Evolutionary conservation across 2,888 invertebrate species (phyloP).

Genomic region (Calameuta idolon): DNA sequence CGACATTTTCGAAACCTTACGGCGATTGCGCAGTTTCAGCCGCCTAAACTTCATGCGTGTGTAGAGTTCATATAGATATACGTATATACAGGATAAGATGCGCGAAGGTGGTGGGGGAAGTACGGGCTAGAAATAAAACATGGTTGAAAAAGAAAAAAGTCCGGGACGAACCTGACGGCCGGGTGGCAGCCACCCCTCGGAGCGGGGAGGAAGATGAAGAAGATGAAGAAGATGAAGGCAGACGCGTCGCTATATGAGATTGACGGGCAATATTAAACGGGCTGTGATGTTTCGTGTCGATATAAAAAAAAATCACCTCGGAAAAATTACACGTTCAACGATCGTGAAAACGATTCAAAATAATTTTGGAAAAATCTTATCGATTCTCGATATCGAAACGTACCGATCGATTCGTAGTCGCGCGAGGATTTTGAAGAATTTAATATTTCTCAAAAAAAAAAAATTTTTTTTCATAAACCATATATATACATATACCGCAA

Average conservation of each 20-base stretch:
- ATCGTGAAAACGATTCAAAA: too few relatives aligned
- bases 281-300: conserved; percentile 38
- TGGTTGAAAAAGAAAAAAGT: background rate
- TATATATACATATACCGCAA: too few relatives aligned
- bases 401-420: too few relatives aligned
- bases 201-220: background rate
- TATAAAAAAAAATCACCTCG: conserved; percentile 29
- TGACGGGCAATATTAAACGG: conserved; percentile 46
- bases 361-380: too few relatives aligned
- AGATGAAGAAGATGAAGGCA: conserved; percentile 18
- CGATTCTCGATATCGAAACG: too few relatives aligned
- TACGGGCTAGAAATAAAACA: background rate
- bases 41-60: too few relatives aligned
- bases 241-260: conserved; percentile 26
- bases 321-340: conserved; percentile 30
- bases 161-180: background rate
- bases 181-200: background rate
- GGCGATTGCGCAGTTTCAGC: too few relatives aligned
- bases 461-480: too few relatives aligned
- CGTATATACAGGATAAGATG: background rate
- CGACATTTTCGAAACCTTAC: too few relatives aligned
- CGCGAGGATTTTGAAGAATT: too few relatives aligned
- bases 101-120: background rate
- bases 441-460: too few relatives aligned
- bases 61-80: background rate